Conservation (phyloP, 2,797 vertebrate genomes). For the Chromobotia macracanthus region DNA sequence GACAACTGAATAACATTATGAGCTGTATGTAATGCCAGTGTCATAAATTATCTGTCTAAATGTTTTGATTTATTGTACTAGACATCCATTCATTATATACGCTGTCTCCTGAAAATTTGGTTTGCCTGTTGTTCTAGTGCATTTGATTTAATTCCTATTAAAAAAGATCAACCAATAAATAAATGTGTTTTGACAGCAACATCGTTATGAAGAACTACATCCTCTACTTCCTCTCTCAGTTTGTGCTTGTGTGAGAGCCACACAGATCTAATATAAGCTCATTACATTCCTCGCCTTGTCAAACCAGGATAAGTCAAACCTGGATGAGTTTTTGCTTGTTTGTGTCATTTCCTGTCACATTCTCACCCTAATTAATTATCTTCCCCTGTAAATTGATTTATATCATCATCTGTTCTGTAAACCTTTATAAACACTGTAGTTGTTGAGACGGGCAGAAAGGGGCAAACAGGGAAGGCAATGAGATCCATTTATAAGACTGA, state of each 20-base stretch:
- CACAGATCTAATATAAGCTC: slow-evolving; percentile 1
- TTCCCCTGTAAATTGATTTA: not conserved
- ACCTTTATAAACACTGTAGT: not conserved
- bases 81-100: not conserved
- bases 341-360: slow-evolving; percentile 15
- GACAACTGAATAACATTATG: slow-evolving; percentile 13
- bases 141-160: not conserved
- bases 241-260: not conserved
- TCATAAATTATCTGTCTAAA: slow-evolving; percentile 6
- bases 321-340: slow-evolving; percentile 17
- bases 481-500: not conserved
- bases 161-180: slow-evolving; percentile 13
- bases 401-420: not conserved
- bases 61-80: slow-evolving; percentile 21
- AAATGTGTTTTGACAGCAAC: slow-evolving; percentile 25
- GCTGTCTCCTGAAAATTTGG: slow-evolving; percentile 9
- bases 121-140: slow-evolving; percentile 23
- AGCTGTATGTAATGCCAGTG: not conserved
- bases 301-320: not conserved
- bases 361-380: not conserved
- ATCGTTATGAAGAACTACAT: not conserved
- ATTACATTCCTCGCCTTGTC: not conserved
- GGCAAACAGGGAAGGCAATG: not conserved
- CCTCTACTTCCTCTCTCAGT: not conserved
- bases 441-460: not conserved